Evolutionary conservation across 2,797 vertebrate species (phyloP).

Genomic region (Knipowitschia caucasica): DNA sequence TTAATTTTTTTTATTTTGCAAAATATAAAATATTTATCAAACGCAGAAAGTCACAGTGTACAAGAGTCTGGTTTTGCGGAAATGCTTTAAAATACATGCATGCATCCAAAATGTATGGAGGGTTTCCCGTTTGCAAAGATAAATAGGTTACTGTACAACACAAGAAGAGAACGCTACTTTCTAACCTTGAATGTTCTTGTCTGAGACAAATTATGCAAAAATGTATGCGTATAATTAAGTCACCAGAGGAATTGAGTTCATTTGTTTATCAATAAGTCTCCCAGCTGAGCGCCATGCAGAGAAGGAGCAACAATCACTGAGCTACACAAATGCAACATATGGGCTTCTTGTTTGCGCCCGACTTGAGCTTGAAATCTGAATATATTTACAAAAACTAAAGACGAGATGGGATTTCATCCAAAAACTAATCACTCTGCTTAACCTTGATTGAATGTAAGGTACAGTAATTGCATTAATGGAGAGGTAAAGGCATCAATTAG

Average conservation of each 20-base stretch:
- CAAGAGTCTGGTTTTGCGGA: too few species aligned
- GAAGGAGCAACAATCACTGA: slow-evolving; percentile 45
- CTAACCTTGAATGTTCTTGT: slow-evolving; percentile 9
- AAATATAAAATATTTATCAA: too few species aligned
- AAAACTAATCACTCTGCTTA: too few species aligned
- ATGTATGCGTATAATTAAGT: slow-evolving; percentile 13
- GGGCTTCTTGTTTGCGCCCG: slow-evolving; percentile 39
- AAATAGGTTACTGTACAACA: background rate
- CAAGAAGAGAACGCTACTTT: slow-evolving; percentile 1
- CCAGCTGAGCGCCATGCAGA: slow-evolving; percentile 38
- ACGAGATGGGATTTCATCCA: too few species aligned
- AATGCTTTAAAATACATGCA: too few species aligned
- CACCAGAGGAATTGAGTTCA: slow-evolving; percentile 24
- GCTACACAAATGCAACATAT: slow-evolving; percentile 50
- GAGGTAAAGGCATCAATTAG: too few species aligned
- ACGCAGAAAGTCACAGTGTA: too few species aligned
- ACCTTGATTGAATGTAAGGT: too few species aligned
- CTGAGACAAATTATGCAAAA: slow-evolving; percentile 26
- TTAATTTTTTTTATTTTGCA: too few species aligned
- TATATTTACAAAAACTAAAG: slow-evolving; percentile 25
- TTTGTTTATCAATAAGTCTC: slow-evolving; percentile 52
- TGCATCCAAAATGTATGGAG: background rate
- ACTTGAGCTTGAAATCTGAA: slow-evolving; percentile 37
- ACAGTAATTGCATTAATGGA: too few species aligned
- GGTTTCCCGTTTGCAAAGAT: background rate